These are phyloP conservation scores for Leucophenga varia DNA, from an alignment of 1,140 invertebrate species.

Conservation along the genomic window DNA sequence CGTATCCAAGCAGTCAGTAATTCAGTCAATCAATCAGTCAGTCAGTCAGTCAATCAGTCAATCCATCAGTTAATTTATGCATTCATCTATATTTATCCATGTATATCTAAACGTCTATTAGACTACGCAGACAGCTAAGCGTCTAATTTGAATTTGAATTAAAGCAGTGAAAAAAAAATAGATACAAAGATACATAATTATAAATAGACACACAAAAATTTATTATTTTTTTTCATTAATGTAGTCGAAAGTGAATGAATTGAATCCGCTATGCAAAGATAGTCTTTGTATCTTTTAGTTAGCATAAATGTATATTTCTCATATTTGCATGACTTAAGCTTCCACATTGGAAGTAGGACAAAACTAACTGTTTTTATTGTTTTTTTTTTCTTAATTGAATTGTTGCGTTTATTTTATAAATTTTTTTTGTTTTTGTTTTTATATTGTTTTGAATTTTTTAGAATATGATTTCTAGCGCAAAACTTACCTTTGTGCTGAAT, in stretches of 20 bases:
- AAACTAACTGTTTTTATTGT: slow-evolving; percentile 34
- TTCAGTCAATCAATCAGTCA: slow-evolving; percentile 8
- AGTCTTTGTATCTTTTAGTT: slow-evolving; percentile 23
- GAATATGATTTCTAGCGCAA: not conserved
- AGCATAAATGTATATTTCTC: slow-evolving; percentile 1
- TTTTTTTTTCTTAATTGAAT: slow-evolving; percentile 32
- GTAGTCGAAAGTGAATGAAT: slow-evolving; percentile 45
- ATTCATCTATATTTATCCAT: not conserved
- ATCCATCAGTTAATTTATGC: slow-evolving; percentile 19
- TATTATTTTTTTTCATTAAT: too few species aligned
- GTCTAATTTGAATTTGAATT: slow-evolving; percentile 49
- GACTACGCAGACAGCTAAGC: too few species aligned
- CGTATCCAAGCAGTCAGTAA: too few species aligned
- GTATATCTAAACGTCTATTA: too few species aligned
- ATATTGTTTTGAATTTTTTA: not conserved
- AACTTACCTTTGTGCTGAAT: slow-evolving; percentile 49
- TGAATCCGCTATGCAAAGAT: slow-evolving; percentile 39
- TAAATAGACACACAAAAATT: too few species aligned
- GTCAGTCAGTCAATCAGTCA: slow-evolving; percentile 29
- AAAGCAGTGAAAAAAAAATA: too few species aligned
- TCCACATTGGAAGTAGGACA: slow-evolving; percentile 27
- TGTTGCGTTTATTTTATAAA: slow-evolving; percentile 9
- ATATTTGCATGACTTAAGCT: too few species aligned
- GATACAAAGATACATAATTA: too few species aligned
- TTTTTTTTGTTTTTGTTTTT: not conserved